Evolutionary conservation across 1,140 invertebrate species (phyloP), one percentile per base, ranked within the genome.

Genomic region (Formica exsecta): DNA sequence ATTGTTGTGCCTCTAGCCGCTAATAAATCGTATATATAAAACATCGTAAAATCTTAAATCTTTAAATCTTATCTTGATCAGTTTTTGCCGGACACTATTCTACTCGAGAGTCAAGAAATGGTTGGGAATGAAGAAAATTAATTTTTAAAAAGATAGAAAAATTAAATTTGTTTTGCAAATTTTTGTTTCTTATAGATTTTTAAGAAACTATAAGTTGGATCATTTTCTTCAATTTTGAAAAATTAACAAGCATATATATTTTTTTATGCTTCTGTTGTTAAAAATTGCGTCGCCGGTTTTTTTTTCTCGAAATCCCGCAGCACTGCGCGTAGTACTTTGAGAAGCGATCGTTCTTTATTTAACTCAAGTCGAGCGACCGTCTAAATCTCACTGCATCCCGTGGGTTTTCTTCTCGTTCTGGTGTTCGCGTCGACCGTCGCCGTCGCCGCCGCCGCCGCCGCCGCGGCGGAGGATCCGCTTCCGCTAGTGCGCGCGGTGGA

Each of bases 271-370:
- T 9, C 3, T 9, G 32, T 22, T 36, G 32, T 48, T 32, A 32
- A 32, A 44, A 64, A 59, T 16, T 9, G 25, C 22, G 4, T 38
- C 16, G 44, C 13, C 9, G 13, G 1, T 51, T 22, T 16, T 61
- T 38, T 48, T 48, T 44, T 48, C 2, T 74, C 4, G 2, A 25
- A 70, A 70, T 0, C 29, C 2, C 25, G 36, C 44, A 41, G 16
- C 36, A 19, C n/a, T 16, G 48, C 44, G 13, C 13, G 9, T 3
- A 74, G 1, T 9, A 36, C 32, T 36, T 84, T 32, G 44, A 48
- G 25, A 11, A 54, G 38, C 13, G 85, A 87, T 84, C 79, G 71
- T 73, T 89, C 79, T 85, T 87, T 87, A 85, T 87, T 89, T 85
- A 85, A 54, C 59, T 79, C 65, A 48, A 84, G 54, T 51, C 57